Conservation (phyloP, 2,888 invertebrate genomes). For the Pyrrhia umbra region DNA sequence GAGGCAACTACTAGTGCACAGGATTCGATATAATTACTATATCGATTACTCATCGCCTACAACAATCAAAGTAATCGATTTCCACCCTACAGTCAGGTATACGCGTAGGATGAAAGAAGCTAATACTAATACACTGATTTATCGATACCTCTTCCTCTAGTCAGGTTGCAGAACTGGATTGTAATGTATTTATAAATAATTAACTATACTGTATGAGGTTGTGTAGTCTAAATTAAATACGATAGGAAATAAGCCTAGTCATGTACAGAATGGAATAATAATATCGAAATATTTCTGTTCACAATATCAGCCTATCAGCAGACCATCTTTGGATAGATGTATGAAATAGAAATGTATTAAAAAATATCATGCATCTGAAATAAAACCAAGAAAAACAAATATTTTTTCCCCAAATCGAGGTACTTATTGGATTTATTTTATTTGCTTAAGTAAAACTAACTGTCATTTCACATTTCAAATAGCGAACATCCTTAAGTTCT, state of each 20-base stretch:
- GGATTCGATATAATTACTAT: constrained; percentile 7
- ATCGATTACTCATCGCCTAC: constrained; percentile 25
- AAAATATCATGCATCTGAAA: too few relatives aligned
- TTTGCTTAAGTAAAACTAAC: too few relatives aligned
- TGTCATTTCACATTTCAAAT: background rate
- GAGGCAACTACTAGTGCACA: background rate
- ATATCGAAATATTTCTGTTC: background rate
- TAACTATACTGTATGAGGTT: background rate
- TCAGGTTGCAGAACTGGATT: constrained; percentile 23
- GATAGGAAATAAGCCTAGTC: background rate
- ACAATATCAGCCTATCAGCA: too few relatives aligned
- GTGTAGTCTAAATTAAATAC: background rate
- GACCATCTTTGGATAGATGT: too few relatives aligned
- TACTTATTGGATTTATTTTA: too few relatives aligned
- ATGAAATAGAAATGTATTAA: too few relatives aligned
- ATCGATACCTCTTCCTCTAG: constrained; percentile 28
- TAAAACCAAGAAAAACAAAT: too few relatives aligned
- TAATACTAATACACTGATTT: constrained; percentile 56
- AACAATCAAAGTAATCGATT: constrained; percentile 19
- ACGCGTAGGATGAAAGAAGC: constrained; percentile 34
- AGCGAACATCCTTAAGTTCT: background rate
- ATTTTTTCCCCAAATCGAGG: too few relatives aligned
- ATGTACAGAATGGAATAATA: too few relatives aligned
- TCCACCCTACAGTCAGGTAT: constrained; percentile 1
- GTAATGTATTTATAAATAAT: constrained; percentile 38